phyloP scores from a whole-genome alignment of 2,888 invertebrate genomes.

The Hoplodrina ambigua region DNA sequence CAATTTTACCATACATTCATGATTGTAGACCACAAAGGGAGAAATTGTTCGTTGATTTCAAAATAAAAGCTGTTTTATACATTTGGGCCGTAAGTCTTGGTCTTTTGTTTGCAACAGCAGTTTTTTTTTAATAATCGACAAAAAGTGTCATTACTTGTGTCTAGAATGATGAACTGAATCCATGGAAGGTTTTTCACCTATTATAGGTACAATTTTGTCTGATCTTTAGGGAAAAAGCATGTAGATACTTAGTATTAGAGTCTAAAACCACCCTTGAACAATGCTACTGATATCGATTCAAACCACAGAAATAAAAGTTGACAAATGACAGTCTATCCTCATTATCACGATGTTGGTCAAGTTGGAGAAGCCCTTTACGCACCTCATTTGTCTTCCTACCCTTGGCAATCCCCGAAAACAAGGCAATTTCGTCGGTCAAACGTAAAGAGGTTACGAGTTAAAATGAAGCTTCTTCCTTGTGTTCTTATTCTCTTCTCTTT shows the following conservation, averaged over 20 bases:
- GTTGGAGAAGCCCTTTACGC: not conserved
- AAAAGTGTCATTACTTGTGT: no score
- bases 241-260: not conserved
- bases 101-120: no score
- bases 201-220: no score
- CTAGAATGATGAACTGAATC: no score
- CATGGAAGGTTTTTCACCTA: no score
- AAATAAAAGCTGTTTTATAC: no score
- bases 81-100: no score
- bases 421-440: conserved; percentile 2
- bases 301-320: not conserved
- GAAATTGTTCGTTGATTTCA: no score
- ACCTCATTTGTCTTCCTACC: conserved; percentile 12
- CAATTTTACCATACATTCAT: no score
- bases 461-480: not conserved
- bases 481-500: no score
- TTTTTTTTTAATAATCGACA: no score
- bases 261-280: not conserved
- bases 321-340: not conserved
- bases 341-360: conserved; percentile 12
- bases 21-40: no score
- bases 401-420: not conserved
- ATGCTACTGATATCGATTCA: not conserved
- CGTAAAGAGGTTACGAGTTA: not conserved
- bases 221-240: not conserved